Evolutionary conservation across 2,888 invertebrate species (phyloP).

Genomic region (Icerya purchasi): DNA sequence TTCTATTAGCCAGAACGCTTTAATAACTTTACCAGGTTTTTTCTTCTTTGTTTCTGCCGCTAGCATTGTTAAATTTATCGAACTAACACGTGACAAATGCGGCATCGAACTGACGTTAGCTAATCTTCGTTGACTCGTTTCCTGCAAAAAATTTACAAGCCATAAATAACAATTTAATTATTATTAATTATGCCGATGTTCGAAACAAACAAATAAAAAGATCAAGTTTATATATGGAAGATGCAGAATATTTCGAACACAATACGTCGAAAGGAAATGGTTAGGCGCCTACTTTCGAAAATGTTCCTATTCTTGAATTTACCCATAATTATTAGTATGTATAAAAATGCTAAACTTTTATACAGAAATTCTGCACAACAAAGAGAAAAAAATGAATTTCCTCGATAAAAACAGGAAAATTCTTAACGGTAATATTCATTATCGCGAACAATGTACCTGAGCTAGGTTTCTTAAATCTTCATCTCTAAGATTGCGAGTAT

Average conservation of each 20-base stretch:
- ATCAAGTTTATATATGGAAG: too few species aligned
- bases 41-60: slow-evolving; percentile 44
- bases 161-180: neutral
- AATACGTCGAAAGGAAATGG: too few species aligned
- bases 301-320: too few species aligned
- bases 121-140: slow-evolving; percentile 41
- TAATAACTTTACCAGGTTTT: slow-evolving; percentile 24
- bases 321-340: too few species aligned
- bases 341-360: too few species aligned
- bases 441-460: slow-evolving; percentile 24
- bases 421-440: too few species aligned
- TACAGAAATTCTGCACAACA: too few species aligned
- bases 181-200: neutral
- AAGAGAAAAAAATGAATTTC: neutral
- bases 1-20: neutral
- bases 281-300: too few species aligned
- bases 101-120: slow-evolving; percentile 58
- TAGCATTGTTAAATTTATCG: slow-evolving; percentile 58
- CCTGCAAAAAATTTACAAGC: slow-evolving; percentile 22
- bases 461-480: slow-evolving; percentile 44
- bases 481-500: slow-evolving; percentile 47
- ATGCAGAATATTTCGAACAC: too few species aligned
- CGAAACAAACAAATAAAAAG: too few species aligned
- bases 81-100: slow-evolving; percentile 59
- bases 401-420: too few species aligned